phyloP scores from a whole-genome alignment of 1,140 invertebrate genomes.

The Cephus cinctus region DNA sequence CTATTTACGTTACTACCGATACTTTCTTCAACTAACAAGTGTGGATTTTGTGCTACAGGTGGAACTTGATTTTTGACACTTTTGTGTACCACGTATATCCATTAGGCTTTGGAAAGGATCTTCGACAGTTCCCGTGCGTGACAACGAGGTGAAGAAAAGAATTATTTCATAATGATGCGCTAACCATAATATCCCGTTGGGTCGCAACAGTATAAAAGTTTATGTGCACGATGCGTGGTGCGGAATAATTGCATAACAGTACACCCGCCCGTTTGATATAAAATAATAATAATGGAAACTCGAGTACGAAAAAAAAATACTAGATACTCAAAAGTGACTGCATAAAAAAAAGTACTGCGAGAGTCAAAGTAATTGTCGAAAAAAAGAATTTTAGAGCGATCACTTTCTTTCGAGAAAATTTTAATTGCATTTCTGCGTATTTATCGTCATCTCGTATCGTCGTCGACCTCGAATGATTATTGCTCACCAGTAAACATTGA shows the following conservation, averaged over 20 bases:
- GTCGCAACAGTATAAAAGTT: neutral
- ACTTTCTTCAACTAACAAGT: no score
- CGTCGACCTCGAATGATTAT: no score
- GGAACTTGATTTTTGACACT: no score
- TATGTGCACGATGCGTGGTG: neutral
- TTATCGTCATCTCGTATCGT: no score
- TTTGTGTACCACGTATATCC: no score
- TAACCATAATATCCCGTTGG: neutral
- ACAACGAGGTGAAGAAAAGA: neutral
- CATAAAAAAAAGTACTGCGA: no score
- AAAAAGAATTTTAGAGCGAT: neutral
- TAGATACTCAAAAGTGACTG: no score
- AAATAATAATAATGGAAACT: neutral
- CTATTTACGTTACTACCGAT: neutral
- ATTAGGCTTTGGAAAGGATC: no score
- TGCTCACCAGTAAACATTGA: no score
- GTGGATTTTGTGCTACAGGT: no score
- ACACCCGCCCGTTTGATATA: neutral
- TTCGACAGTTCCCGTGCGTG: neutral
- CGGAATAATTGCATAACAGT: neutral
- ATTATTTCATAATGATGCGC: constrained; percentile 5
- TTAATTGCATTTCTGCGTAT: no score
- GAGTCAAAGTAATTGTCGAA: constrained; percentile 1
- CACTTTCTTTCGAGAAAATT: neutral
- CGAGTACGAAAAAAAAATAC: no score